These are phyloP conservation scores for Popillia japonica DNA, from an alignment of 1,140 invertebrate species.

Conservation along the genomic window DNA sequence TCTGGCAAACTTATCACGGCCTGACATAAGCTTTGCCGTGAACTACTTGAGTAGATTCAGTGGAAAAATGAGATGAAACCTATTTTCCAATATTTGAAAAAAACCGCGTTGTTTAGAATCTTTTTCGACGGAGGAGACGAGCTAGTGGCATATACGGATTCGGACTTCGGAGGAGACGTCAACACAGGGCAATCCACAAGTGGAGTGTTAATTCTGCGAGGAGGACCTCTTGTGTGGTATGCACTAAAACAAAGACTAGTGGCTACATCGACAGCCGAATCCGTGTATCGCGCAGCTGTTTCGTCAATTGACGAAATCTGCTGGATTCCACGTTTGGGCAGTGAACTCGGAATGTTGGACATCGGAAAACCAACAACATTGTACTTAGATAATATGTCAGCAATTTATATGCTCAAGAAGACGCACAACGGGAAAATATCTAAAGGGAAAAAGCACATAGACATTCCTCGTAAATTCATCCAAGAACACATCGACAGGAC, in stretches of 20 bases:
- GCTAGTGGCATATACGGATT: constrained; percentile 47
- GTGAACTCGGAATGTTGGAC: constrained; percentile 42
- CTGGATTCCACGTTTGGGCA: constrained; percentile 38
- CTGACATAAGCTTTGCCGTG: background rate
- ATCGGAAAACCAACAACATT: constrained; percentile 43
- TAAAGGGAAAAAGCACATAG: constrained; percentile 48
- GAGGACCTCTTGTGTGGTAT: constrained; percentile 47
- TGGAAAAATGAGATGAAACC: background rate
- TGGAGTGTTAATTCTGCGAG: constrained; percentile 46
- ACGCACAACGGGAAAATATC: constrained; percentile 47
- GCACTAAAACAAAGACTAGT: constrained; percentile 47
- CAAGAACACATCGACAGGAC: constrained; percentile 48
- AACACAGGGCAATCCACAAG: constrained; percentile 44
- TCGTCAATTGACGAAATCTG: constrained; percentile 28
- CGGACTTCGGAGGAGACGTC: constrained; percentile 45
- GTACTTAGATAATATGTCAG: constrained; percentile 45
- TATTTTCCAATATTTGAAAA: constrained; percentile 34
- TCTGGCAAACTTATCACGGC: background rate
- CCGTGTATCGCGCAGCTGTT: constrained; percentile 46
- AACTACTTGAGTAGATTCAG: background rate
- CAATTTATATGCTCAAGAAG: constrained; percentile 48
- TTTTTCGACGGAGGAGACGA: constrained; percentile 43
- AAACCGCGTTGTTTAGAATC: constrained; percentile 51
- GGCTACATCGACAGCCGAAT: constrained; percentile 50
- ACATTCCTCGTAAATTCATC: constrained; percentile 44